These are phyloP conservation scores for Turdus rufiventris DNA, from an alignment of 2,113 vertebrate species.

Conservation along the genomic window DNA sequence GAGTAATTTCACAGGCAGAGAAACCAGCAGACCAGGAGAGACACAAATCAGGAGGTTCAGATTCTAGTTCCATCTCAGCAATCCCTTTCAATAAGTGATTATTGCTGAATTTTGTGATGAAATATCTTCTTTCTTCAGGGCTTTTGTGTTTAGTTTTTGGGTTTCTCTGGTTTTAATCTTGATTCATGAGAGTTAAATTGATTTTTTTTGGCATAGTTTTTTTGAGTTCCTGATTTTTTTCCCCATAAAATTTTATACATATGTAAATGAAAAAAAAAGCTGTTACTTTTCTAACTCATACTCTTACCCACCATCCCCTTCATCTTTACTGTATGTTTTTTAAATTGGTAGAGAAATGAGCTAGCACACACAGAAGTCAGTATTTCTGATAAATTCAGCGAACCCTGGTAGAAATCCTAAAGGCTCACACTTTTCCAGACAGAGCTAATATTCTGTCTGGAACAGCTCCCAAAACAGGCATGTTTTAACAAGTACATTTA, in stretches of 20 bases:
- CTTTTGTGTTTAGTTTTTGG: neutral
- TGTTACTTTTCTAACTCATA: neutral
- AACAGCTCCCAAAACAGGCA: neutral
- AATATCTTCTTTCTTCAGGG: neutral
- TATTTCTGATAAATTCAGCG: neutral
- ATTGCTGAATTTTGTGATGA: neutral
- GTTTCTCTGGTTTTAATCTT: neutral
- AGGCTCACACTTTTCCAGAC: neutral
- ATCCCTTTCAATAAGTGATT: neutral
- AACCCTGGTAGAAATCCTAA: neutral
- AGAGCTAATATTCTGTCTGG: slow-evolving; percentile 10
- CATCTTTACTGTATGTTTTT: neutral
- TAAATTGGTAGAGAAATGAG: neutral
- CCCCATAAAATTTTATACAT: neutral
- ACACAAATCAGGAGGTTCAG: neutral
- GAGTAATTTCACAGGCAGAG: neutral
- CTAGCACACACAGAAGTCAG: neutral
- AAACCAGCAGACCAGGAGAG: neutral
- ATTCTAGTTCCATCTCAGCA: neutral
- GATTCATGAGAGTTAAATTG: neutral
- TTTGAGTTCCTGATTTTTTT: neutral
- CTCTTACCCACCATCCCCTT: neutral
- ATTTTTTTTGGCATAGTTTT: neutral
- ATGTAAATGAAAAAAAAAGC: neutral
- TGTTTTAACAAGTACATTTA: slow-evolving; percentile 34